Base-by-base conservation (phyloP, 2,888 invertebrate genomes). In the Fragum fragum region DNA sequence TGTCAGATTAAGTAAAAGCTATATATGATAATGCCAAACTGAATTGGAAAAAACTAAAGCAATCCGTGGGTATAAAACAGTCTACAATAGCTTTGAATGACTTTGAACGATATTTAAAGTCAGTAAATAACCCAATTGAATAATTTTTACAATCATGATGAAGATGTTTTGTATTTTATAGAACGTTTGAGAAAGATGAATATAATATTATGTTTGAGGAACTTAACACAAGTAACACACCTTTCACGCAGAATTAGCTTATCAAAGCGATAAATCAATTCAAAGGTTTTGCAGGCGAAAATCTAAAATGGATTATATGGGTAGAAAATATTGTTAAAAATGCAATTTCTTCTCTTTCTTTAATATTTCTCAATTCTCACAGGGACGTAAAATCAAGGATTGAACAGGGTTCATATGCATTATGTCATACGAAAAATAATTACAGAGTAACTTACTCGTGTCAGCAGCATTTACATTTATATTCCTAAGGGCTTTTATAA, bases 41-140 rank as follows among this genome's bases (percentile, higher is more conserved):
- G 23, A 68, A 75, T 39, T 75, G 75, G 68, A 69, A 75, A 55
- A 68, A 68, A 57, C 39, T 75, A 28, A 75, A 75, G 21, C n/a
- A 75, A 47, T 53, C 55, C 26, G 36, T 21, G n/a, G 66, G 66
- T 21, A 21, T 74, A 42, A 63, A 63, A 52, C 1, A 53, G 0
- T 1, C 59, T 7, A 52, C 63, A 66, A 66, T 74, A 21, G 7
- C 74, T n/a, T 7, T 63, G 21, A 18, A 28, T 29, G 11, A 23
- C 3, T 74, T 74, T 74, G 66, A 74, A 53, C 18, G 0, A 16
- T 73, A 73, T 73, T 73, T 61, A 18, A 73, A 61, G 32, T 21
- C 42, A 7, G 47, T 73, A 11, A 73, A 39, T 73, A 61, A 73
- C 59, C 73, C 61, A 47, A 42, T 42, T 18, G 63, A n/a, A 63